A percentile compares a stretch with the other conserved stretches of the same genome.
These are phyloP conservation scores for Apteryx mantelli DNA, from an alignment of 2,113 vertebrate genomes.

Conservation along the genomic window DNA sequence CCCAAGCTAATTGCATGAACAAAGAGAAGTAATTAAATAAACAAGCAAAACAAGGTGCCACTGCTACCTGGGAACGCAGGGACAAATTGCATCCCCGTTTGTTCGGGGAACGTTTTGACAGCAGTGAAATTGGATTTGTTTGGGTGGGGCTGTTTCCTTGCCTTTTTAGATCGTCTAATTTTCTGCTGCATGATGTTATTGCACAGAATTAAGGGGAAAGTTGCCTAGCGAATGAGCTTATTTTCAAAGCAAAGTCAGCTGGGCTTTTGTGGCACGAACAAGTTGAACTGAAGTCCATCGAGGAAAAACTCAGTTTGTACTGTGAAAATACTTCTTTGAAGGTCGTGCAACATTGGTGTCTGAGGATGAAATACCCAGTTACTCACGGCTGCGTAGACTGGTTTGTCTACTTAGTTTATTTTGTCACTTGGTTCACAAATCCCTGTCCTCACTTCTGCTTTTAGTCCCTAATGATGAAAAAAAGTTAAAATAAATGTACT, in stretches of 20 bases:
- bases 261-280: neutral
- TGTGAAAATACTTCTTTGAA: conserved; percentile 6
- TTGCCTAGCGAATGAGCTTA: neutral
- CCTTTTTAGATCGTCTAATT: neutral
- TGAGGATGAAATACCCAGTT: neutral
- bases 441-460: neutral
- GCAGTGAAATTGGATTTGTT: conserved; percentile 26
- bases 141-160: neutral
- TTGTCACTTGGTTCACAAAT: neutral
- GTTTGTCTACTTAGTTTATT: neutral
- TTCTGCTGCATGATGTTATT: neutral
- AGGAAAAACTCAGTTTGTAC: neutral
- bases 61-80: conserved; percentile 33
- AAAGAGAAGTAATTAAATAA: conserved; percentile 52
- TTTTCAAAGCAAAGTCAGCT: conserved; percentile 4
- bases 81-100: conserved; percentile 45
- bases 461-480: neutral
- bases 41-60: conserved; percentile 42
- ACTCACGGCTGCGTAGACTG: neutral
- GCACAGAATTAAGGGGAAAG: conserved; percentile 13
- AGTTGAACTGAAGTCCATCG: neutral
- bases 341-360: neutral
- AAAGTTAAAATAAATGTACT: neutral
- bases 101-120: neutral
- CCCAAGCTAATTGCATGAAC: conserved; percentile 35